Evolutionary conservation across 2,888 invertebrate species (phyloP), one percentile per base, ranked within the genome.

Genomic region (Caradrina clavipalpis): DNA sequence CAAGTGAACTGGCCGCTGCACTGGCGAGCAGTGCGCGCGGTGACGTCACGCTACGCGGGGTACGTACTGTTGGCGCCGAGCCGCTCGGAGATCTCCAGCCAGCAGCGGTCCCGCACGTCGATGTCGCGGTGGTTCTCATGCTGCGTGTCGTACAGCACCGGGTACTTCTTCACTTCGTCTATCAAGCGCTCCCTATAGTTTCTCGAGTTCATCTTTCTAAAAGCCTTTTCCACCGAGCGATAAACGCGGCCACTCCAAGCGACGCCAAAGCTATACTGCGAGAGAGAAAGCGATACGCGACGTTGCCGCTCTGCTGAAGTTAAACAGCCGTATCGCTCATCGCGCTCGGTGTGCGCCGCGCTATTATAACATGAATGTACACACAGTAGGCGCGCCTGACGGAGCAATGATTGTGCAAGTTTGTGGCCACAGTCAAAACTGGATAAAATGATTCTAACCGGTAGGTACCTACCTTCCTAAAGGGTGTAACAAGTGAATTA

Each of bases 51-150:
- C 4, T 26, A 26, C 26, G 26, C 8, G 45, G 47, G 17, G 60
- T 76, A 83, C 76, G 67, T 71, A 95, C 95, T 91, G 86, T 93
- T 94, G 26, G 92, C 93, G 47, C 92, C 93, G 62, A 95, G 89
- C 19, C 91, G 89, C 68, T 91, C 91, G 35, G 95, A 91, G 80
- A 96, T 95, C 82, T 95, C 94, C 39, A 87, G 86, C 96, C 96
- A 96, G 88, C 95, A 94, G 74, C 92, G 91, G 86, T 95, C 96
- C 15, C 95, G 82, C 54, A 92, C 91, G 76, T 94, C 95, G 73
- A 93, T 92, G 79, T 95, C 95, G 26, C 94, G 87, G 73, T 96
- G 95, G 80, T 92, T 90, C 82, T 95, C 95, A 80, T 95, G 93
- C 50, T 90, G 83, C 58, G 95, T 95, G 89, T 96, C 94, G 87